phyloP scores from a whole-genome alignment of 2,113 vertebrate species.

The Syngnathus scovelli region DNA sequence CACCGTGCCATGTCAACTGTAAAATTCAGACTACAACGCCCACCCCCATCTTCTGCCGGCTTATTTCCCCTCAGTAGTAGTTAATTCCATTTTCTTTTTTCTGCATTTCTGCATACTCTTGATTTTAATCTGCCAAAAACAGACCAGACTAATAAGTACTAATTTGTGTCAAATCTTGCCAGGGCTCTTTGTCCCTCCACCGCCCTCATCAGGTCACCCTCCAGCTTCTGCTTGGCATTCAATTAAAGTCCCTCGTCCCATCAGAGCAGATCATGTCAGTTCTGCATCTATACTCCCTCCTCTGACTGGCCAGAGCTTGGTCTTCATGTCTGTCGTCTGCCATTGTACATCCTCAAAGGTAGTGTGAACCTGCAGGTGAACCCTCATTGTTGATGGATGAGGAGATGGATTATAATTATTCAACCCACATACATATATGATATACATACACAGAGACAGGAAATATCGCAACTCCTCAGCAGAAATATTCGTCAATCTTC shows the following conservation, averaged over 20 bases:
- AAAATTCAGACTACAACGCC: slow-evolving; percentile 46
- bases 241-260: slow-evolving; percentile 63
- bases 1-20: slow-evolving; percentile 49
- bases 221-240: slow-evolving; percentile 45
- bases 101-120: slow-evolving; percentile 22
- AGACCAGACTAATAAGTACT: slow-evolving; percentile 62
- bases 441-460: too few relatives aligned
- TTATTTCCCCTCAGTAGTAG: slow-evolving; percentile 26
- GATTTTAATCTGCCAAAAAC: slow-evolving; percentile 52
- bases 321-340: slow-evolving; percentile 13
- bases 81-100: slow-evolving; percentile 36
- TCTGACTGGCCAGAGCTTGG: slow-evolving; percentile 15
- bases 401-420: neutral
- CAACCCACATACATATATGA: too few relatives aligned
- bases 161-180: slow-evolving; percentile 58
- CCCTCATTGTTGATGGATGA: neutral
- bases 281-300: slow-evolving; percentile 46
- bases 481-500: too few relatives aligned
- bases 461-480: too few relatives aligned
- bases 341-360: slow-evolving; percentile 11
- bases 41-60: slow-evolving; percentile 13
- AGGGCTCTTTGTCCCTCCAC: slow-evolving; percentile 35
- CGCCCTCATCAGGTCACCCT: slow-evolving; percentile 55
- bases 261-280: slow-evolving; percentile 66
- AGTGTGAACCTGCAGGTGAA: slow-evolving; percentile 5